These are phyloP conservation scores for Antitype chi DNA, from an alignment of 2,888 invertebrate species.

Conservation along the genomic window DNA sequence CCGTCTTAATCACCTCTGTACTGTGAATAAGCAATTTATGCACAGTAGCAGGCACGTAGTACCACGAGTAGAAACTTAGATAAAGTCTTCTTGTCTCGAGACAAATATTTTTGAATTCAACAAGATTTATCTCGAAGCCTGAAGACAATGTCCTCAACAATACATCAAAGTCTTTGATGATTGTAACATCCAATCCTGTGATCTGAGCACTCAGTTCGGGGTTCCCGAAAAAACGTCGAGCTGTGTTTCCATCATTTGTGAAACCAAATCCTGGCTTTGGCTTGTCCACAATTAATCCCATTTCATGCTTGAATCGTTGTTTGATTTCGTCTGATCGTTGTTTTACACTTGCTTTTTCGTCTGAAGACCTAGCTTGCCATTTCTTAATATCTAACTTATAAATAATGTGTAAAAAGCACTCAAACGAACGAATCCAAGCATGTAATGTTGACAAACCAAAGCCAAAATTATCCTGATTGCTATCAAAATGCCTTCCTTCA, in stretches of 20 bases:
- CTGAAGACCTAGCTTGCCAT: slow-evolving; percentile 23
- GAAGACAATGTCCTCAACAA: slow-evolving; percentile 38
- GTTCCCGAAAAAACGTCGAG: slow-evolving; percentile 35
- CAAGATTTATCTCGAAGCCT: slow-evolving; percentile 40
- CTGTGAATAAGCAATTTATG: slow-evolving; percentile 46
- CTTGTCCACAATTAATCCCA: slow-evolving; percentile 43
- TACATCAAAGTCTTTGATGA: slow-evolving; percentile 24
- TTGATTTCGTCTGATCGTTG: slow-evolving; percentile 19
- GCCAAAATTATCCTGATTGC: slow-evolving; percentile 37
- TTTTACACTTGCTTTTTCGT: slow-evolving; percentile 25
- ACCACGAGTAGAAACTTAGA: slow-evolving; percentile 5
- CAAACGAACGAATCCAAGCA: slow-evolving; percentile 27
- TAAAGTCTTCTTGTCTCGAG: slow-evolving; percentile 6
- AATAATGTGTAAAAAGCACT: slow-evolving; percentile 23
- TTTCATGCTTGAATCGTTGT: slow-evolving; percentile 24
- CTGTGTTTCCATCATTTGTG: slow-evolving; percentile 47
- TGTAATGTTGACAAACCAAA: slow-evolving; percentile 43
- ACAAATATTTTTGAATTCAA: slow-evolving; percentile 28
- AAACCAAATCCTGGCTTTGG: slow-evolving; percentile 43
- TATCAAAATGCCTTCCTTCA: slow-evolving; percentile 11
- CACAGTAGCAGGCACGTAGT: slow-evolving; percentile 44
- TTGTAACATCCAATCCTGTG: slow-evolving; percentile 38
- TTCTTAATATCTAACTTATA: slow-evolving; percentile 25
- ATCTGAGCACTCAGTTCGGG: slow-evolving; percentile 25
- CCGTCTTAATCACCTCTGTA: slow-evolving; percentile 34